A percentile compares a stretch with the other conserved stretches of the same genome.
These are phyloP conservation scores for Elysia crispata DNA, from an alignment of 2,888 invertebrate genomes.

Conservation along the genomic window DNA sequence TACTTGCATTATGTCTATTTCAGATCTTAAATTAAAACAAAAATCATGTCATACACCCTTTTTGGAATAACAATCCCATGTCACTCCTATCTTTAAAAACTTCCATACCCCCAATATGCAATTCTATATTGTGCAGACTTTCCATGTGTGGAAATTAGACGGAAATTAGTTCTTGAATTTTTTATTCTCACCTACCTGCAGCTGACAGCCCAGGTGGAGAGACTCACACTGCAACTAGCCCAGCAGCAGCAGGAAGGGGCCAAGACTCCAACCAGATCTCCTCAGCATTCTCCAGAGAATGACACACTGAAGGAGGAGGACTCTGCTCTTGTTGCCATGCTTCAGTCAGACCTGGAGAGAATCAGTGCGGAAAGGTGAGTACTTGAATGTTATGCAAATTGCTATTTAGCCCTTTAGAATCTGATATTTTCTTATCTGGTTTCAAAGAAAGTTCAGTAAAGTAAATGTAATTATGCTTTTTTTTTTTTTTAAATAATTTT, in stretches of 20 bases:
- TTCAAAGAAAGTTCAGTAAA: too few species aligned
- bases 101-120: too few species aligned
- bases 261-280: slow-evolving; percentile 1
- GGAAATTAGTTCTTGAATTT: not conserved
- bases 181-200: slow-evolving; percentile 39
- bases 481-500: too few species aligned
- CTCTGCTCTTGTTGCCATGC: slow-evolving; percentile 64
- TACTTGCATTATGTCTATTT: not conserved
- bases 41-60: not conserved
- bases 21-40: not conserved
- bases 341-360: slow-evolving; percentile 67
- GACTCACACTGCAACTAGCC: slow-evolving; percentile 60
- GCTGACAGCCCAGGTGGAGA: slow-evolving; percentile 62
- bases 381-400: too few species aligned
- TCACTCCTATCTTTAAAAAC: too few species aligned
- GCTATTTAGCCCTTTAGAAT: too few species aligned
- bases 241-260: slow-evolving; percentile 57
- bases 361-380: slow-evolving; percentile 65
- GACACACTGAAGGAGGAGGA: slow-evolving; percentile 55
- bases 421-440: too few species aligned
- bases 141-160: not conserved
- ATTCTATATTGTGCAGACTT: not conserved
- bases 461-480: too few species aligned
- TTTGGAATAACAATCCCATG: too few species aligned
- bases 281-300: slow-evolving; percentile 31